These are phyloP conservation scores for Harmothoe impar DNA, from an alignment of 2,888 invertebrate species.

Conservation along the genomic window DNA sequence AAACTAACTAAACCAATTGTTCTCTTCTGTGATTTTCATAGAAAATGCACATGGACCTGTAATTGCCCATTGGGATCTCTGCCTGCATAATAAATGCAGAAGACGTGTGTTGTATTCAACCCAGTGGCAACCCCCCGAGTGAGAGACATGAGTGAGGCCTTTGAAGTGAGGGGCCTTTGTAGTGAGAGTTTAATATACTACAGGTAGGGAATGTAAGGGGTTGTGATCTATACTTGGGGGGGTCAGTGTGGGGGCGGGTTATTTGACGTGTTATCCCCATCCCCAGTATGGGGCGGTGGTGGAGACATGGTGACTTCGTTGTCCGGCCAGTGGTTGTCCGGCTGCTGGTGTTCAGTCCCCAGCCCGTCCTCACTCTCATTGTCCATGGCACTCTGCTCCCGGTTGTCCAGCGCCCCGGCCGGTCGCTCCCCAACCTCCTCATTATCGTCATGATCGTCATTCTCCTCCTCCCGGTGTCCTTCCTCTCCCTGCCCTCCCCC, in stretches of 20 bases:
- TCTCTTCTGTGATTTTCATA: no score
- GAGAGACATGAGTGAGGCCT: no score
- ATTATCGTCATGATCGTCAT: background rate
- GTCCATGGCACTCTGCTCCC: background rate
- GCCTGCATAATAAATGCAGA: no score
- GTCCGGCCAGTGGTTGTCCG: background rate
- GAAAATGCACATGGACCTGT: no score
- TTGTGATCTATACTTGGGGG: background rate
- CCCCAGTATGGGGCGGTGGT: background rate
- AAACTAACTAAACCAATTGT: no score
- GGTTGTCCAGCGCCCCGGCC: background rate
- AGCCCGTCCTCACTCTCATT: background rate
- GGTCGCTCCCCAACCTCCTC: background rate
- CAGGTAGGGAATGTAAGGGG: no score
- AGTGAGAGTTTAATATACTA: no score
- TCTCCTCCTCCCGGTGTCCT: slow-evolving; percentile 34
- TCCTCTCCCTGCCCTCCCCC: background rate
- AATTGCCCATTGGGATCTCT: no score
- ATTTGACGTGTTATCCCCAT: background rate
- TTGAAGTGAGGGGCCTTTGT: no score
- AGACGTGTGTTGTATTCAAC: no score
- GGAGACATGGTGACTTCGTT: background rate
- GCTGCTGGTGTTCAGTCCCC: background rate
- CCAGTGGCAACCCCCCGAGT: no score
- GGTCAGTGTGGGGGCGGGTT: slow-evolving; percentile 20